These are phyloP conservation scores for Montipora capitata DNA, from an alignment of 92 coral and sea anemone species.

Conservation along the genomic window DNA sequence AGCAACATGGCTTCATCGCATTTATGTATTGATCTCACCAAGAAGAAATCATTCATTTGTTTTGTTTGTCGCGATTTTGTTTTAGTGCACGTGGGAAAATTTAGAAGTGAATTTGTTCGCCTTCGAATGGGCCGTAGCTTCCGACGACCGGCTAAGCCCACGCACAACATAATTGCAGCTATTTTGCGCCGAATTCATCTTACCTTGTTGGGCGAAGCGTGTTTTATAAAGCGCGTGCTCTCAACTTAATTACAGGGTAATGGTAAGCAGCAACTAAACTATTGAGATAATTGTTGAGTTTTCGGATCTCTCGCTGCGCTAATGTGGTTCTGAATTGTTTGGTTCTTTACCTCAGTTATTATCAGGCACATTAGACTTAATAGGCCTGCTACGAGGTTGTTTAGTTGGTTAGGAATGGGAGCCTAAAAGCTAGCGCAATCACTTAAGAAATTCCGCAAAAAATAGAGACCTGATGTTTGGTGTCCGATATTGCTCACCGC, in stretches of 20 bases:
- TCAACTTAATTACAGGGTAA: conserved; percentile 51
- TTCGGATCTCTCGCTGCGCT: conserved; percentile 67
- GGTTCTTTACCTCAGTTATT: background rate
- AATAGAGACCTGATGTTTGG: background rate
- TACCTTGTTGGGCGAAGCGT: background rate
- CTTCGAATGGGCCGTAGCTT: background rate
- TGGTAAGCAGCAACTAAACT: conserved; percentile 8
- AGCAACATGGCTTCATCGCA: conserved; percentile 38
- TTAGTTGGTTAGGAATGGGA: background rate
- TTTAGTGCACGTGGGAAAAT: background rate
- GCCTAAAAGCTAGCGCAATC: background rate
- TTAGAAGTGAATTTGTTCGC: background rate
- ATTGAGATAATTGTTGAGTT: conserved; percentile 58
- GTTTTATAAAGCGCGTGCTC: conserved; percentile 22
- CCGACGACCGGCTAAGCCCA: background rate
- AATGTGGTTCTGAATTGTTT: conserved; percentile 44
- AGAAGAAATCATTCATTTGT: background rate
- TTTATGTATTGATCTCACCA: background rate
- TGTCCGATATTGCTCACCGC: background rate
- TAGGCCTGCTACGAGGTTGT: conserved; percentile 10
- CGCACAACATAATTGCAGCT: background rate
- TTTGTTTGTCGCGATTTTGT: background rate
- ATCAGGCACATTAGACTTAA: conserved; percentile 14
- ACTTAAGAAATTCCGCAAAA: background rate
- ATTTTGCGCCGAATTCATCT: conserved; percentile 8